Conservation (phyloP, 1,140 invertebrate genomes). For the Leptonema lineaticorne region DNA sequence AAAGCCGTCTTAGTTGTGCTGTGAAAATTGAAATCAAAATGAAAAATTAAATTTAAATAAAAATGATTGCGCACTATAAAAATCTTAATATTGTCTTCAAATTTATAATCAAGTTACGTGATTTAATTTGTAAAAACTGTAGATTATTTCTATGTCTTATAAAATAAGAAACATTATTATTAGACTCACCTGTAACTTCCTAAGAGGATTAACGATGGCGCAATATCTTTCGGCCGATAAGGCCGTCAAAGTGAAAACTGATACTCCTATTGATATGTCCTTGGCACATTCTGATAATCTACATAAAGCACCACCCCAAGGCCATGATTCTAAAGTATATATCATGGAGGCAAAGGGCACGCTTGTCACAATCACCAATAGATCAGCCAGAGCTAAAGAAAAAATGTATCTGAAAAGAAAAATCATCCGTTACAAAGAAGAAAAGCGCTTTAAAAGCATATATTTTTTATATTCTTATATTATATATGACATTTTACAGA, state of each 20-base stretch:
- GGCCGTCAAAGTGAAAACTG: constrained; percentile 89
- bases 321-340: constrained; percentile 86
- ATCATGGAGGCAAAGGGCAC: constrained; percentile 86
- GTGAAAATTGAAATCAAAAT: too few species aligned
- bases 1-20: too few species aligned
- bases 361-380: constrained; percentile 79
- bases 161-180: too few species aligned
- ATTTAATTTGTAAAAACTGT: background rate
- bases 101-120: too few species aligned
- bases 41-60: too few species aligned
- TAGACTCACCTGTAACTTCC: constrained; percentile 62
- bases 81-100: too few species aligned
- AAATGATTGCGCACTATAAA: too few species aligned
- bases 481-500: background rate
- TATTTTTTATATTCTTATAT: too few species aligned
- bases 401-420: constrained; percentile 62
- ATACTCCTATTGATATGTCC: constrained; percentile 88
- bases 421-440: background rate
- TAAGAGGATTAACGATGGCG: constrained; percentile 87
- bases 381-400: constrained; percentile 71
- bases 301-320: constrained; percentile 78
- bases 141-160: background rate
- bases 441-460: background rate
- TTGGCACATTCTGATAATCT: constrained; percentile 85
- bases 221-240: constrained; percentile 88